Evolutionary conservation across 2,888 invertebrate species (phyloP).

Genomic region (Diarsia dahlii): DNA sequence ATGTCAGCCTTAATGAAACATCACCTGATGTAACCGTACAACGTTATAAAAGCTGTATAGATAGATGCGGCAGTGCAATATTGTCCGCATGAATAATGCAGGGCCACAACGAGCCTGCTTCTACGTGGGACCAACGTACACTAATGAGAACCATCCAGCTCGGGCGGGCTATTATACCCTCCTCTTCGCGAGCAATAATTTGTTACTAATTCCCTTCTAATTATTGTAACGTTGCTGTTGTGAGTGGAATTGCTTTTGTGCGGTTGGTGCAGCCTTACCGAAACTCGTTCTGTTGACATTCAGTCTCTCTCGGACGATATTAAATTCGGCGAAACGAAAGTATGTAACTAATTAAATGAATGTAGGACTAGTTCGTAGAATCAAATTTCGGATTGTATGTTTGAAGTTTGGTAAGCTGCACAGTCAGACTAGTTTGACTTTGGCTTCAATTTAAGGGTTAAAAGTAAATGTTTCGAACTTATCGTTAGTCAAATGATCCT

Average conservation of each 20-base stretch:
- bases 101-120: constrained; percentile 79
- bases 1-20: constrained; percentile 75
- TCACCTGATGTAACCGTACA: constrained; percentile 67
- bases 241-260: constrained; percentile 71
- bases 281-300: constrained; percentile 57
- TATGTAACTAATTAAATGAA: constrained; percentile 37
- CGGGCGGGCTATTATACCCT: constrained; percentile 82
- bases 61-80: constrained; percentile 85
- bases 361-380: neutral
- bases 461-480: neutral
- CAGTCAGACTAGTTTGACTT: constrained; percentile 2
- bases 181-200: constrained; percentile 86
- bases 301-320: constrained; percentile 29
- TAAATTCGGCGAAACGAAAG: constrained; percentile 46
- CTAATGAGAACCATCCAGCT: constrained; percentile 88
- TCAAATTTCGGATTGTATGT: constrained; percentile 15
- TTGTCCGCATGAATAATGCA: constrained; percentile 90
- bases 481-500: neutral
- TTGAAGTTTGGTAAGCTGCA: constrained; percentile 23
- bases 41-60: constrained; percentile 75
- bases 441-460: neutral
- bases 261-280: constrained; percentile 60
- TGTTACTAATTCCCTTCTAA: constrained; percentile 88
- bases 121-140: constrained; percentile 80
- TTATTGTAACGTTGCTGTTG: constrained; percentile 79